phyloP scores from a whole-genome alignment of 2,113 vertebrate species.

The Platysteira castanea region DNA sequence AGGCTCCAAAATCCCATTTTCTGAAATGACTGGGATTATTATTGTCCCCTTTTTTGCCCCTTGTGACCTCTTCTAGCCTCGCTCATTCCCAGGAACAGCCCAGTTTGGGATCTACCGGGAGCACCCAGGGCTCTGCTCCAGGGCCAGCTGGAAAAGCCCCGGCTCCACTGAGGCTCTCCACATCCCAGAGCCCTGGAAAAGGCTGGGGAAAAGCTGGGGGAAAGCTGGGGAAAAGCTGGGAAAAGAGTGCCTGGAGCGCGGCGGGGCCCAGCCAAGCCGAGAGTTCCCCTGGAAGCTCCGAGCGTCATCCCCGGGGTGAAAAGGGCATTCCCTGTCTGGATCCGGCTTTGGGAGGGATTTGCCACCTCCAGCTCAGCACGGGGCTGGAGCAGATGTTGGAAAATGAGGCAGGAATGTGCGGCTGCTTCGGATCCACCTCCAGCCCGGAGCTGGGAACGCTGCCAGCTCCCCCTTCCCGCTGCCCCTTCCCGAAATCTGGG shows the following conservation, averaged over 20 bases:
- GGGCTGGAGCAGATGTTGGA: neutral
- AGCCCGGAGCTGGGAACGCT: neutral
- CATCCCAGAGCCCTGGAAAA: neutral
- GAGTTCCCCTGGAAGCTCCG: neutral
- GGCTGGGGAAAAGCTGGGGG: neutral
- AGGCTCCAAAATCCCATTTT: neutral
- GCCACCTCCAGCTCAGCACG: neutral
- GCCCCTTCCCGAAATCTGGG: neutral
- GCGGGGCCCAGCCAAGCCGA: neutral
- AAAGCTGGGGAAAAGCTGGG: neutral
- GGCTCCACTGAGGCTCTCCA: neutral
- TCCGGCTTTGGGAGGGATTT: neutral
- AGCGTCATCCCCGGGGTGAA: neutral
- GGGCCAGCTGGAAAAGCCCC: neutral
- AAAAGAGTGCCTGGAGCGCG: neutral
- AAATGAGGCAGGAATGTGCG: neutral
- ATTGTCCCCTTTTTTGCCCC: neutral
- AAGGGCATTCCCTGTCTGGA: neutral
- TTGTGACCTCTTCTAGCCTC: rapidly evolving
- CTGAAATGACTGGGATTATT: too few species aligned
- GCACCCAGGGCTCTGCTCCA: rapidly evolving
- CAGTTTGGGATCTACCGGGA: rapidly evolving
- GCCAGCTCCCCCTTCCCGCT: neutral
- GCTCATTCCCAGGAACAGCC: neutral
- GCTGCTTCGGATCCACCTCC: neutral